phyloP scores from a whole-genome alignment of 2,113 vertebrate genomes.

The Mastomys natalensis region DNA sequence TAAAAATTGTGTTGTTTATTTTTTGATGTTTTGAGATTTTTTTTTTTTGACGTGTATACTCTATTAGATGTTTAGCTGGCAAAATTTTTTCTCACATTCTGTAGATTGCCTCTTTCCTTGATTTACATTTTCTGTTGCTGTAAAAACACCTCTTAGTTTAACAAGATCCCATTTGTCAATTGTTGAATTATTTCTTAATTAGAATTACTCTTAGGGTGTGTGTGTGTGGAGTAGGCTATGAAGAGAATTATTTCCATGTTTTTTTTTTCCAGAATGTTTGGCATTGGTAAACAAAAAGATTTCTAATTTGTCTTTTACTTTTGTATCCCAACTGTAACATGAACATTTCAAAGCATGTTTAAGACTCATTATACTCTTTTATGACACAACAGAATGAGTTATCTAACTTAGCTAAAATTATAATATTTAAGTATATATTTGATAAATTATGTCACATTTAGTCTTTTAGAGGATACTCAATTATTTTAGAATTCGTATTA shows the following conservation, averaged over 20 bases:
- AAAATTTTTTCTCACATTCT: background rate
- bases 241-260: too few species aligned
- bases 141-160: background rate
- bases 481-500: slow-evolving; percentile 24
- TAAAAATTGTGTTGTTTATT: background rate
- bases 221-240: background rate
- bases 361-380: background rate
- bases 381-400: background rate
- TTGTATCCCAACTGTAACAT: background rate
- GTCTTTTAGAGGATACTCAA: background rate
- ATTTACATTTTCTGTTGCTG: background rate
- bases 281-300: background rate
- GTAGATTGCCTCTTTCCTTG: background rate
- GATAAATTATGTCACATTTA: slow-evolving; percentile 13
- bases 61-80: background rate
- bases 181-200: background rate
- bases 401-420: slow-evolving; percentile 33
- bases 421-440: slow-evolving; percentile 36
- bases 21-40: background rate
- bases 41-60: background rate
- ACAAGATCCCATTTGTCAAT: background rate
- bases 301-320: background rate
- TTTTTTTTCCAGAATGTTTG: background rate
- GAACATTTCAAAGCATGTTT: slow-evolving; percentile 20
- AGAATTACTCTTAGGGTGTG: background rate